These are phyloP conservation scores for Apogon hyalosoma DNA, from an alignment of 2,797 vertebrate genomes.

Conservation along the genomic window DNA sequence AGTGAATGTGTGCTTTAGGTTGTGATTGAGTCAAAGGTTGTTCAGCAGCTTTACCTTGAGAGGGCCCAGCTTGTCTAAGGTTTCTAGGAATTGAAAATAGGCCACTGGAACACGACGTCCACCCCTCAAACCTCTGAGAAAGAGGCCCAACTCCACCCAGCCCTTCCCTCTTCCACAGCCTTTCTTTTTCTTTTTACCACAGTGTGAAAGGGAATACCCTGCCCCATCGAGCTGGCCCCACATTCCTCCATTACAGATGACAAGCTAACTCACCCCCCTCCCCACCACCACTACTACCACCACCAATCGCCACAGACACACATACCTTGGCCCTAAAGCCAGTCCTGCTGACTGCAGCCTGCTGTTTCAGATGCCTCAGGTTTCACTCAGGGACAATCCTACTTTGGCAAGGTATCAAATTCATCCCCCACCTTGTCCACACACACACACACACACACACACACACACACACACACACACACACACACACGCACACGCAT, in stretches of 20 bases:
- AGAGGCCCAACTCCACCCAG: constrained; percentile 53
- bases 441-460: constrained; percentile 18
- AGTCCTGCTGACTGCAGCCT: constrained; percentile 61
- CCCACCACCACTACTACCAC: constrained; percentile 1
- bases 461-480: constrained; percentile 25
- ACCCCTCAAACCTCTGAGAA: constrained; percentile 41
- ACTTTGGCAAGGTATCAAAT: constrained; percentile 55
- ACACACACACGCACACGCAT: no score
- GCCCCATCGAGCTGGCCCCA: constrained; percentile 66
- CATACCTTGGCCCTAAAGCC: constrained; percentile 39
- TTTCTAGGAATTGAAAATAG: constrained; percentile 66
- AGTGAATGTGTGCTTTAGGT: not conserved
- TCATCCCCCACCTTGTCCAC: constrained; percentile 7
- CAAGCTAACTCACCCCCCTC: constrained; percentile 37
- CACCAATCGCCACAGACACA: not conserved
- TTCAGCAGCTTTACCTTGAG: constrained; percentile 28
- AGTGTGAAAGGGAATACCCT: constrained; percentile 76
- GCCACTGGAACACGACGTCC: constrained; percentile 60
- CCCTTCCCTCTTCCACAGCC: constrained; percentile 44
- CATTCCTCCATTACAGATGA: constrained; percentile 79
- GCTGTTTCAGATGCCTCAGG: constrained; percentile 67
- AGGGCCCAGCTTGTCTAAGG: constrained; percentile 25
- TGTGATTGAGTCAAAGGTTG: constrained; percentile 17
- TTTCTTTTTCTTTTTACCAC: constrained; percentile 46
- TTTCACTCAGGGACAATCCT: constrained; percentile 71